Conservation (phyloP, 2,888 invertebrate genomes). For the Agrilus cyanescens region DNA sequence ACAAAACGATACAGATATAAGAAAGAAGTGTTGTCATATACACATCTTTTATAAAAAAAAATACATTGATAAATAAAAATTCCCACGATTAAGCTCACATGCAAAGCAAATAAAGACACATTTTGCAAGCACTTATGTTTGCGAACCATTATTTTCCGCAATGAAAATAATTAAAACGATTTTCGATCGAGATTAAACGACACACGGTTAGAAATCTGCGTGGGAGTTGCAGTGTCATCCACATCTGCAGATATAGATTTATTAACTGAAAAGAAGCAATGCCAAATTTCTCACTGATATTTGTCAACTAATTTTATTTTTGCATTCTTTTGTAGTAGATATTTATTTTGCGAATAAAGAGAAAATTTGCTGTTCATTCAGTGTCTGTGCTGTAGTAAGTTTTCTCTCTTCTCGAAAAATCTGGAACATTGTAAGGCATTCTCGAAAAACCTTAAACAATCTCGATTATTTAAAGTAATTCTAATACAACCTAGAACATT, state of each 20-base stretch:
- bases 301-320: no score
- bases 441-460: no score
- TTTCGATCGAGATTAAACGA: not conserved
- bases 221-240: not conserved
- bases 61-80: not conserved
- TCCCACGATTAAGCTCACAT: conserved; percentile 1
- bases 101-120: not conserved
- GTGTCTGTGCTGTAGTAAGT: no score
- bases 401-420: no score
- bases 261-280: conserved; percentile 3
- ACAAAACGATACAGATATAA: conserved; percentile 10
- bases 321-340: not conserved
- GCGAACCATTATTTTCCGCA: conserved; percentile 7
- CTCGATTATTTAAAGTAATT: no score
- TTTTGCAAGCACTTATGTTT: conserved; percentile 8
- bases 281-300: not conserved
- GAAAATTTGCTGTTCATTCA: no score
- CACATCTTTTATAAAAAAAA: no score
- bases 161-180: not conserved
- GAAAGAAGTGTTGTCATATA: no score
- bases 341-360: not conserved
- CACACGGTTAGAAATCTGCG: not conserved
- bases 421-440: no score
- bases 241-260: no score
- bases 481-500: no score